Base-by-base conservation (phyloP, 2,113 vertebrate species). In the Centropristis striata region DNA sequence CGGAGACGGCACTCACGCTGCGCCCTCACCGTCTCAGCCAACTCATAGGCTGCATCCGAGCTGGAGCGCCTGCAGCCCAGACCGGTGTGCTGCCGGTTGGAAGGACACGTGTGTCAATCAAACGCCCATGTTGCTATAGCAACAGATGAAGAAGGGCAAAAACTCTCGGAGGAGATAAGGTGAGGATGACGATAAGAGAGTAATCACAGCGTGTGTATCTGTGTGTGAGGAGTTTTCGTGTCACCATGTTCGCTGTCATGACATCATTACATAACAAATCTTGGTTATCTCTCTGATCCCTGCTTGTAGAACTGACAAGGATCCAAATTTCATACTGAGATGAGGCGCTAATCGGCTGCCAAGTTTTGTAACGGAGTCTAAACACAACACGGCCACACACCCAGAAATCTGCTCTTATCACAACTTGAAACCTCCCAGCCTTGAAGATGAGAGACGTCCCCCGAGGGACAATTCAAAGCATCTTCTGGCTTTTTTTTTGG, bases 1-100 rank as follows among this genome's bases (percentile, higher is more conserved):
- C 96, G 93, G 85, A 97, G 94, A 4, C 96, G 95, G 79, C 96
- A 96, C 89, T 96, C 96, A 14, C 97, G 94, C 94, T 96, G 96
- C 1, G 94, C 94, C 91, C 94, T 96, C 88, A 95, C 94, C 15
- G 95, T 94, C 59, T 96, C 96, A 0, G 91, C 88, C 60, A 88
- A 93, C 93, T 96, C 96, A 16, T 96, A 96, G 85, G 95, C 94
- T 0, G 96, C 95, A 78, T 96, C 95, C 0, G 95, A 97, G 93
- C 96, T 98, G 91, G 96, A 97, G 55, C 97, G 94, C 90, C 96
- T 95, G 91, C 96, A 97, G 81, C 90, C 84, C 0, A 94, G 90
- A 41, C 90, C 89, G 36, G 92, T 78, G 14, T 78, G 92, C 95
- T 97, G 94, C 75, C 23, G 46, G 87, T 46, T 36, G 75, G 69